Base-by-base conservation (phyloP, 2,113 vertebrate genomes). In the Sander vitreus region DNA sequence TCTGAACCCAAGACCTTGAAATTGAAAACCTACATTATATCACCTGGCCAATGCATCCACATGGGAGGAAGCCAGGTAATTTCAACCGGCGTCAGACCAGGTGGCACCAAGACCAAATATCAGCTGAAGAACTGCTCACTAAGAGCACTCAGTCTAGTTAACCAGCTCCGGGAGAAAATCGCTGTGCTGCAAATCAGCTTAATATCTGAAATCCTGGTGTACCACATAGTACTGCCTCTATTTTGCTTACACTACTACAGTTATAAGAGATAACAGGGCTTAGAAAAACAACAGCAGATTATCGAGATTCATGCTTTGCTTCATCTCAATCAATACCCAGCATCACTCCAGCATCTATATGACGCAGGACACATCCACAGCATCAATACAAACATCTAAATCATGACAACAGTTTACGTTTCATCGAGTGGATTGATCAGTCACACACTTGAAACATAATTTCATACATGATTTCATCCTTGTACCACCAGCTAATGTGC, bases 401-500 rank as follows among this genome's bases (percentile, higher is more conserved):
- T 21, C 58, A 3, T 4, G 9, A 39, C 5, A 59, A 27, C 50
- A 25, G 64, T 23, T 65, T 12, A n/a, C 19, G 33, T 27, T 65
- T 30, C 13, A 19, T 14, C 2, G 3, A 51, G 27, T 4, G 33
- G 47, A 47, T 43, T 65, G 25, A 57, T 55, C 6, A 27, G 10
- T 27, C n/a, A 53, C 53, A 27, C 73, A 72, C 65, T 72, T 23
- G 51, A 78, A 62, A 77, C 68, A 72, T 16, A 0, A 86, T 92
- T 90, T 81, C 79, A 91, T 84, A 87, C 76, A 76, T 84, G 79
- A 90, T 69, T 88, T 85, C 59, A 76, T 81, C 33, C 66, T 51
- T 82, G 39, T 4, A 47, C 18, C 62, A 90, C 50, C 78, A 83
- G 64, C 55, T 86, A 86, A 89, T 89, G 80, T 82, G 86, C 80